Percentiles rank a stretch among this genome's conserved stretches.
Conservation (phyloP, 2,888 invertebrate genomes). For the Slavum lentiscoides region DNA sequence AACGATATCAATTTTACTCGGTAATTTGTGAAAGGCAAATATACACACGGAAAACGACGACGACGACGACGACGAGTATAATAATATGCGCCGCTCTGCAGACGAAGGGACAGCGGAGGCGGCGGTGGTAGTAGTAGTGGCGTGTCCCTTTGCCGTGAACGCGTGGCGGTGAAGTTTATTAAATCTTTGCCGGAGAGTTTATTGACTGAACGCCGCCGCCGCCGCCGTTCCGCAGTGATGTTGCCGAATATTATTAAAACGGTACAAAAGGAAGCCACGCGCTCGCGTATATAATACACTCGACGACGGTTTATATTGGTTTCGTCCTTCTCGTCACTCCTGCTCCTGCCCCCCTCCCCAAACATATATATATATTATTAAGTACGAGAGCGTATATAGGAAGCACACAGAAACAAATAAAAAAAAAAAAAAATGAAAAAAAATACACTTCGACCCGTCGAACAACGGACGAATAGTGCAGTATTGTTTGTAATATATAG, state of each 20-base stretch:
- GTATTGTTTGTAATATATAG: too few species aligned
- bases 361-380: too few species aligned
- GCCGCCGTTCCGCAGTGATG: slow-evolving; percentile 18
- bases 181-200: slow-evolving; percentile 50
- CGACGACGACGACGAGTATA: background rate
- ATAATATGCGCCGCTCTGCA: too few species aligned
- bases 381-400: too few species aligned
- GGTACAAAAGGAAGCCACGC: slow-evolving; percentile 48
- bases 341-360: too few species aligned
- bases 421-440: too few species aligned
- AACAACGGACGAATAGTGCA: too few species aligned
- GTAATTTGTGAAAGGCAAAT: slow-evolving; percentile 47
- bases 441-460: too few species aligned
- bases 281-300: slow-evolving; percentile 9
- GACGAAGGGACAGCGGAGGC: too few species aligned
- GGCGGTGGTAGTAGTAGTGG: background rate
- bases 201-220: slow-evolving; percentile 37
- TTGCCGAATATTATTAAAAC: slow-evolving; percentile 52
- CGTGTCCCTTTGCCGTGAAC: slow-evolving; percentile 28
- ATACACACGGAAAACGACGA: slow-evolving; percentile 8
- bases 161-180: slow-evolving; percentile 39
- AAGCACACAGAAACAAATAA: too few species aligned
- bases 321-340: slow-evolving; percentile 6
- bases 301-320: slow-evolving; percentile 44
- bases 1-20: slow-evolving; percentile 47